Percentiles rank a stretch among this genome's conserved stretches.
phyloP scores from a whole-genome alignment of 1,140 invertebrate species.

The Drosophila auraria region DNA sequence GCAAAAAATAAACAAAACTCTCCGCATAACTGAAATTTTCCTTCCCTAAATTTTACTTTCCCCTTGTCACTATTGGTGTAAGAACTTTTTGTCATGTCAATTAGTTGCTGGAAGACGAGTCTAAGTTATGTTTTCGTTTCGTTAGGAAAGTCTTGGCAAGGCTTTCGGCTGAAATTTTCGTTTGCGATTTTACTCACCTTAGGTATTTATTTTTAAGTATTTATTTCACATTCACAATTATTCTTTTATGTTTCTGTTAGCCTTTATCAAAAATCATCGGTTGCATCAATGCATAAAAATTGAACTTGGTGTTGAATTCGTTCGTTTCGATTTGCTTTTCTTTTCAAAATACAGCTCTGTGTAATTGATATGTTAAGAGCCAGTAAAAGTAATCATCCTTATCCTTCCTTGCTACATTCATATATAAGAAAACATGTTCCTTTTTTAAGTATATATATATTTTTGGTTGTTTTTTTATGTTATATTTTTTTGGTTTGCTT shows the following conservation, averaged over 20 bases:
- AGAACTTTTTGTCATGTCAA: conserved; percentile 69
- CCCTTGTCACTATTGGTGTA: conserved; percentile 48
- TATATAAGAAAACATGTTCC: conserved; percentile 57
- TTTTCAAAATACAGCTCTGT: conserved; percentile 70
- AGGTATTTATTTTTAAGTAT: conserved; percentile 20
- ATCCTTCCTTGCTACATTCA: conserved; percentile 35
- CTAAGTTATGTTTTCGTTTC: conserved; percentile 63
- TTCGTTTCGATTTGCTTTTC: conserved; percentile 50
- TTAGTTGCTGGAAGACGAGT: conserved; percentile 82
- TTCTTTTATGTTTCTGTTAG: conserved; percentile 16
- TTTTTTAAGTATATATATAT: conserved; percentile 50
- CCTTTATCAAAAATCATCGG: conserved; percentile 44
- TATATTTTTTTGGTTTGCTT: conserved; percentile 54
- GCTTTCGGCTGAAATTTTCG: conserved; percentile 39
- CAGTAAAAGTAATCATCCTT: conserved; percentile 58
- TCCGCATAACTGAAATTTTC: conserved; percentile 15
- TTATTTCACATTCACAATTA: conserved; percentile 17
- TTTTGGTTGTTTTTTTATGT: conserved; percentile 29
- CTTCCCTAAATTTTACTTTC: conserved; percentile 25
- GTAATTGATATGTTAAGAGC: conserved; percentile 81
- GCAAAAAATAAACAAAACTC: conserved; percentile 5
- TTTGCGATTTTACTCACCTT: conserved; percentile 72
- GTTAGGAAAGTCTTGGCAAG: conserved; percentile 47
- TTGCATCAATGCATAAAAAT: conserved; percentile 58
- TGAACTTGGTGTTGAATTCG: conserved; percentile 76